Percentiles rank a stretch among this genome's conserved stretches.
Evolutionary conservation across 2,113 vertebrate genomes (phyloP).

Genomic region (Brevimyrus niger): DNA sequence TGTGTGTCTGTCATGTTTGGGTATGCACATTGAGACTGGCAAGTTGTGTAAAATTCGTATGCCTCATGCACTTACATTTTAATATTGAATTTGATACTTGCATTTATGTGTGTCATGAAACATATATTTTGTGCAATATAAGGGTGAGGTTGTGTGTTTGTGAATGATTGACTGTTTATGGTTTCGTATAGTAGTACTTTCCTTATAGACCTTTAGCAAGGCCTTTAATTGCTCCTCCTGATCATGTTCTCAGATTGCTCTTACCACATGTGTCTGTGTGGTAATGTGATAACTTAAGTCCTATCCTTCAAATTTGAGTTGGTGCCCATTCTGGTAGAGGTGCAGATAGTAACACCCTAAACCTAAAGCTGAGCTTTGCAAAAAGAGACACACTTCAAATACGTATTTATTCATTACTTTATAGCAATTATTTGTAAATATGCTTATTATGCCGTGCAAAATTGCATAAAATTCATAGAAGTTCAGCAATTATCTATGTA

Average conservation of each 20-base stretch:
- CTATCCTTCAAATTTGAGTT: conserved; percentile 53
- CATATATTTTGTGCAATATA: conserved; percentile 1
- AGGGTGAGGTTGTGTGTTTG: conserved; percentile 4
- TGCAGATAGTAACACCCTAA: conserved; percentile 5
- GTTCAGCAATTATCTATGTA: neutral
- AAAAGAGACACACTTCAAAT: conserved; percentile 19
- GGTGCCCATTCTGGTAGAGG: conserved; percentile 19
- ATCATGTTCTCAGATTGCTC: neutral
- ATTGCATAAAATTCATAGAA: neutral
- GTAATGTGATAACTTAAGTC: neutral
- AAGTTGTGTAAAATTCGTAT: neutral
- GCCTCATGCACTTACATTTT: neutral
- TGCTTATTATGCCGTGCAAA: neutral
- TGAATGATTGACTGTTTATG: conserved; percentile 17
- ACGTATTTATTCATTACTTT: neutral
- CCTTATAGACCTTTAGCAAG: neutral
- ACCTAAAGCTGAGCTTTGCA: conserved; percentile 16
- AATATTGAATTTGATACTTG: conserved; percentile 17
- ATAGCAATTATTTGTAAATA: neutral
- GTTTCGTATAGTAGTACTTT: neutral
- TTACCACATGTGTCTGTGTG: neutral
- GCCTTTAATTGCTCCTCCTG: neutral
- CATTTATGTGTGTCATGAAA: neutral
- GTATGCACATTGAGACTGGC: neutral
- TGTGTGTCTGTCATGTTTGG: neutral